Conservation (phyloP, 1,140 invertebrate genomes). For the Trinorchestia longiramus region DNA sequence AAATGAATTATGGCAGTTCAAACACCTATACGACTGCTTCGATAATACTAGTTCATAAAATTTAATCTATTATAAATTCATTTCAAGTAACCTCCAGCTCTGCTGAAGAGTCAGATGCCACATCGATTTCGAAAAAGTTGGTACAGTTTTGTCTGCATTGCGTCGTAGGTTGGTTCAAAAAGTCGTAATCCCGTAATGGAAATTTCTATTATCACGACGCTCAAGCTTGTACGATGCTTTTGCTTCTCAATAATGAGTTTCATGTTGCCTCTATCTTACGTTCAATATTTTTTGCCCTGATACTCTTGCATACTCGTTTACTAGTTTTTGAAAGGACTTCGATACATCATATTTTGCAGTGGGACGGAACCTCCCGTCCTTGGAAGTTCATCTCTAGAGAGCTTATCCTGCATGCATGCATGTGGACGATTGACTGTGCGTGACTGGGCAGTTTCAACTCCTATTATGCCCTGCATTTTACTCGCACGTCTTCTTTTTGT, state of each 20-base stretch:
- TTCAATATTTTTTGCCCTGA: not conserved
- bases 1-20: too few relatives aligned
- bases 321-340: not conserved
- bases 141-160: not conserved
- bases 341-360: not conserved
- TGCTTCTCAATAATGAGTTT: not conserved
- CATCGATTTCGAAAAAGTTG: not conserved
- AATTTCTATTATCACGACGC: not conserved
- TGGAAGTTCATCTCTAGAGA: not conserved
- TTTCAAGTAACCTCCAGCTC: not conserved
- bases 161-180: not conserved
- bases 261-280: not conserved
- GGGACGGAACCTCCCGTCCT: not conserved
- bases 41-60: too few relatives aligned
- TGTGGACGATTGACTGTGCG: not conserved
- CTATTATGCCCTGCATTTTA: constrained; percentile 39
- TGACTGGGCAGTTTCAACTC: not conserved
- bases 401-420: not conserved
- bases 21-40: too few relatives aligned
- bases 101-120: not conserved
- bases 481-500: constrained; percentile 8
- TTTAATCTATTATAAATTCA: not conserved
- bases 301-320: not conserved
- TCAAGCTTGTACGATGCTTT: not conserved
- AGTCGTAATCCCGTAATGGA: not conserved